Conservation (phyloP, 2,113 vertebrate species). For the Pollimyrus isidori region DNA sequence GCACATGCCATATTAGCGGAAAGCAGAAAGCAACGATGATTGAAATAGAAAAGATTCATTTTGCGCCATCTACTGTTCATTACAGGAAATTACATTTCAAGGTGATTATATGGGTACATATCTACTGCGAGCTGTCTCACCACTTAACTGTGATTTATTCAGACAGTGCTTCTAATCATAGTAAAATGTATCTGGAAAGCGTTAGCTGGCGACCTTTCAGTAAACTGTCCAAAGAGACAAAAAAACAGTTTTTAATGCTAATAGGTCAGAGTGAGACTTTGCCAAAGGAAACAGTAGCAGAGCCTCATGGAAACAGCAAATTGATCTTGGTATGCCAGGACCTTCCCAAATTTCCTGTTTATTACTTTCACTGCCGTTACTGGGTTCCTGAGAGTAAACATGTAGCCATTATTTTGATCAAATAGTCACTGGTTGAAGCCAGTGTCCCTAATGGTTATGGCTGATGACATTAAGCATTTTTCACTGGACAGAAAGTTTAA, state of each 20-base stretch:
- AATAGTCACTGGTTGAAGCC: not conserved
- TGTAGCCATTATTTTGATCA: not conserved
- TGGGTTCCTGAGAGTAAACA: not conserved
- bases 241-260: not conserved
- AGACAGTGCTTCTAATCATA: not conserved
- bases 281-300: not conserved
- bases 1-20: not conserved
- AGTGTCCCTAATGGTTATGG: not conserved
- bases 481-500: not conserved
- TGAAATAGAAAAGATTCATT: conserved; percentile 16
- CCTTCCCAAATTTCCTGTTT: not conserved
- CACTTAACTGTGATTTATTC: not conserved
- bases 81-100: not conserved
- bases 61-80: conserved; percentile 38
- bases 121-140: not conserved
- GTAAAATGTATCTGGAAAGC: conserved; percentile 10
- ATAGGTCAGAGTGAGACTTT: not conserved
- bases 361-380: not conserved
- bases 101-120: not conserved
- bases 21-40: not conserved
- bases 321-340: not conserved
- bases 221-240: conserved; percentile 10
- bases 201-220: not conserved
- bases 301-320: conserved; percentile 5
- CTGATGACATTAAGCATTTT: not conserved